phyloP scores from a whole-genome alignment of 2,113 vertebrate genomes.

The Lepus americanus region DNA sequence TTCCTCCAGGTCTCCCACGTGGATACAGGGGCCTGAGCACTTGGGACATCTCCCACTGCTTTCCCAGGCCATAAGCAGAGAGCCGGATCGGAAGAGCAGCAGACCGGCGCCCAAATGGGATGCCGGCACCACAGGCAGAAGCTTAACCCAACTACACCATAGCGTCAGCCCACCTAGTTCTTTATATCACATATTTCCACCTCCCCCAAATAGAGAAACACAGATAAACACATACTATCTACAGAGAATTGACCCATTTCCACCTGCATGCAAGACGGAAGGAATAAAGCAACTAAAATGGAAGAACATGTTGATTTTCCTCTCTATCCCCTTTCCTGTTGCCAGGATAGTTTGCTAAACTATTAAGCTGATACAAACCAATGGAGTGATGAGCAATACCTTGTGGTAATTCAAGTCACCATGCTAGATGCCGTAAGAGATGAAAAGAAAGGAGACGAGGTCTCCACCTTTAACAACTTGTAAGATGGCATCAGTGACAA shows the following conservation, averaged over 20 bases:
- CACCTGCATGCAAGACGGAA: neutral
- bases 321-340: neutral
- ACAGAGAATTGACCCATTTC: neutral
- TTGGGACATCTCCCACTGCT: no score
- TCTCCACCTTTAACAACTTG: neutral
- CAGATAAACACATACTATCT: neutral
- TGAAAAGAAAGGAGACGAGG: neutral
- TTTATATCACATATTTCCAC: neutral
- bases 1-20: no score
- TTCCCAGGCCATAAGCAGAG: no score
- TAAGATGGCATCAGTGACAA: neutral
- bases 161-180: no score
- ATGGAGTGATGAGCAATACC: neutral
- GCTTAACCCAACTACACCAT: no score
- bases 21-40: no score
- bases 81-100: no score
- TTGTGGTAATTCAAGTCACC: slow-evolving; percentile 28
- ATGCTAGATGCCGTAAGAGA: neutral
- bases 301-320: neutral
- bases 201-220: neutral
- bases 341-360: neutral
- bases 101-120: no score
- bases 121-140: no score
- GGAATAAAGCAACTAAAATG: slow-evolving; percentile 18
- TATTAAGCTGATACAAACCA: neutral